phyloP scores from a whole-genome alignment of 2,888 invertebrate genomes.

The Athalia circularis region DNA sequence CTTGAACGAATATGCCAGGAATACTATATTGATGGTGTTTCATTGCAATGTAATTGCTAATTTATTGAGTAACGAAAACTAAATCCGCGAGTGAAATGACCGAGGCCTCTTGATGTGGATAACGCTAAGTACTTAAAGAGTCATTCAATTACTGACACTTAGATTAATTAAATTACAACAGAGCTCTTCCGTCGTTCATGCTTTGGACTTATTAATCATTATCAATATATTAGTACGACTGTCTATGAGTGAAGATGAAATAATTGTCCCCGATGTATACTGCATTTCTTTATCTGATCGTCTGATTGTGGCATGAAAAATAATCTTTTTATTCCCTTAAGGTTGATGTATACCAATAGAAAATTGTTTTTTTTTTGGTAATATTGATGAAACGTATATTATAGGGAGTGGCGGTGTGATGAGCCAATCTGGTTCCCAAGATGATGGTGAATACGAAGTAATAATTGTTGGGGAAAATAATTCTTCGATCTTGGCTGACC shows the following conservation, averaged over 20 bases:
- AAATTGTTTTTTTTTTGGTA: not conserved
- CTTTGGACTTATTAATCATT: not conserved
- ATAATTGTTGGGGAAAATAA: constrained; percentile 93
- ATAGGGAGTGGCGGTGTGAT: constrained; percentile 71
- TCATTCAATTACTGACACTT: not conserved
- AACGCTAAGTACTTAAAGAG: not conserved
- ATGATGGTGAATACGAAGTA: constrained; percentile 91
- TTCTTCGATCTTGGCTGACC: constrained; percentile 86
- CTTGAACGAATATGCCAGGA: constrained; percentile 11
- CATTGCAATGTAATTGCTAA: not conserved
- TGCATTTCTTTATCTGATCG: constrained; percentile 25
- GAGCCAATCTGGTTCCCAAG: constrained; percentile 76
- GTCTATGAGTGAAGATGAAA: constrained; percentile 7
- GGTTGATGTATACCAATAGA: constrained; percentile 9
- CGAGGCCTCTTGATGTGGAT: not conserved
- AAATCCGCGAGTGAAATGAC: not conserved
- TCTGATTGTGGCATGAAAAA: constrained; percentile 29
- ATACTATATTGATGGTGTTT: constrained; percentile 34
- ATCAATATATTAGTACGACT: constrained; percentile 23
- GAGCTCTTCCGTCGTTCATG: not conserved
- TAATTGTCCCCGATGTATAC: not conserved
- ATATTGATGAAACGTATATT: constrained; percentile 42
- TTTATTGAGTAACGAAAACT: not conserved
- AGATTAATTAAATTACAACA: not conserved
- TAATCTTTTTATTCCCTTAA: constrained; percentile 18